A percentile compares a stretch with the other conserved stretches of the same genome.
Evolutionary conservation across 1,140 invertebrate genomes (phyloP).

Genomic region (Hetaerina americana): DNA sequence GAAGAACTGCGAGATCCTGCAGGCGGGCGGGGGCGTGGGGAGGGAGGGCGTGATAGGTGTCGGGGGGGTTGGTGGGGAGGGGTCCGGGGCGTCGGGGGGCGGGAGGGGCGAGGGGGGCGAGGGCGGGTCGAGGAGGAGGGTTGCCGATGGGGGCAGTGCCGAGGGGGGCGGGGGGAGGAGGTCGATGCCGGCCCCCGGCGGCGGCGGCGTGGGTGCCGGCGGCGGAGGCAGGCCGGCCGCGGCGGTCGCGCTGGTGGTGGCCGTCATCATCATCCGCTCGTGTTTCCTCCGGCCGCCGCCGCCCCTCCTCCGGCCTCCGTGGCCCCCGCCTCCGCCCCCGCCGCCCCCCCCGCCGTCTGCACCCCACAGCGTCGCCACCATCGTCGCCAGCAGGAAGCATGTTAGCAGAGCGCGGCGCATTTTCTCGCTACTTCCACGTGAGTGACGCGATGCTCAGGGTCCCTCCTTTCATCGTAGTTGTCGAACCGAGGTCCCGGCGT

Average conservation of each 20-base stretch:
- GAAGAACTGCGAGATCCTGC: conserved; percentile 41
- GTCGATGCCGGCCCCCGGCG: too few relatives aligned
- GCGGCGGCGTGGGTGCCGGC: too few relatives aligned
- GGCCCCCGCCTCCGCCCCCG: background rate
- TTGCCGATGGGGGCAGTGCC: background rate
- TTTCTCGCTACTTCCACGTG: background rate
- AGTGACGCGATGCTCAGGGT: background rate
- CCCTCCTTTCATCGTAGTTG: background rate
- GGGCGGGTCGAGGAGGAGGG: background rate
- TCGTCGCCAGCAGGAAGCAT: background rate
- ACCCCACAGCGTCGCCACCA: background rate
- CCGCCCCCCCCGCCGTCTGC: background rate
- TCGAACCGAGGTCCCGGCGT: background rate
- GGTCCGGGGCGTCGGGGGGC: background rate
- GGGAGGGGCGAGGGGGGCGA: background rate
- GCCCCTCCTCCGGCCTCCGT: background rate
- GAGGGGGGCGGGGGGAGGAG: background rate
- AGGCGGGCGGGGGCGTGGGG: conserved; percentile 21
- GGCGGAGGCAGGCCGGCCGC: background rate
- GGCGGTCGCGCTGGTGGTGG: background rate
- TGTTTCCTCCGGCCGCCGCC: background rate
- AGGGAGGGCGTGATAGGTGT: conserved; percentile 13
- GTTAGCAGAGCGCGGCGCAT: background rate
- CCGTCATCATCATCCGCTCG: background rate
- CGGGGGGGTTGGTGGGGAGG: conserved; percentile 16